Evolutionary conservation across 2,113 vertebrate genomes (phyloP), one percentile per base, ranked within the genome.

Genomic region (Hipposideros armiger): DNA sequence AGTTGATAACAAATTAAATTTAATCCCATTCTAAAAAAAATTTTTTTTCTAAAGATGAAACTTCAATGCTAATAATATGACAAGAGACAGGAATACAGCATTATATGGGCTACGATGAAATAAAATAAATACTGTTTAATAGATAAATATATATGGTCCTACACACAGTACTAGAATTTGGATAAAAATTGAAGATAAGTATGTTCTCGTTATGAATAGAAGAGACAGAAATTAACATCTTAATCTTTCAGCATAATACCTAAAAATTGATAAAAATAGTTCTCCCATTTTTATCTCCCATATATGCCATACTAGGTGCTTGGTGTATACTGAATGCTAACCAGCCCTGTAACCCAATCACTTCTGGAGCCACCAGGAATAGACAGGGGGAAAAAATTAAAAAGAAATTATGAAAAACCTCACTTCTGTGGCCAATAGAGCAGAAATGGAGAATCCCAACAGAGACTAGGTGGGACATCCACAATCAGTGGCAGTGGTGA

Each of bases 31-130:
- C 58, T 60, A 60, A 64, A 64, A 64, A 14, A 64, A 28, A 30
- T 64, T 13, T 64, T 74, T 81, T 91, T 84, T 77, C 24, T 54
- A 88, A 93, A 91, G 40, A 66, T 67, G 10, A 84, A 92, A 89
- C 66, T 72, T 2, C 32, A 95, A 73, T 22, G 40, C 52, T 64
- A 89, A 50, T 52, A 13, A 58, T 36, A 56, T 47, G 64, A 88
- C 30, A 83, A 94, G 62, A 15, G 6, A 84, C 14, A 64, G 16
- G 5, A 82, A 86, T n/a, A 45, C 20, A 36, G 26, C 72, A 32
- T 78, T 72, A 70, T 26, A 64, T 56, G 14, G 56, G 54, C 32
- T 77, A 78, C 17, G 3, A 36, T 32, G 24, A 87, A 93, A 94
- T 32, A 54, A 72, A 89, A 50, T 56, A 84, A 90, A 83, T 42